These are phyloP conservation scores for Aethes cnicana DNA, from an alignment of 2,888 invertebrate species.

Conservation along the genomic window DNA sequence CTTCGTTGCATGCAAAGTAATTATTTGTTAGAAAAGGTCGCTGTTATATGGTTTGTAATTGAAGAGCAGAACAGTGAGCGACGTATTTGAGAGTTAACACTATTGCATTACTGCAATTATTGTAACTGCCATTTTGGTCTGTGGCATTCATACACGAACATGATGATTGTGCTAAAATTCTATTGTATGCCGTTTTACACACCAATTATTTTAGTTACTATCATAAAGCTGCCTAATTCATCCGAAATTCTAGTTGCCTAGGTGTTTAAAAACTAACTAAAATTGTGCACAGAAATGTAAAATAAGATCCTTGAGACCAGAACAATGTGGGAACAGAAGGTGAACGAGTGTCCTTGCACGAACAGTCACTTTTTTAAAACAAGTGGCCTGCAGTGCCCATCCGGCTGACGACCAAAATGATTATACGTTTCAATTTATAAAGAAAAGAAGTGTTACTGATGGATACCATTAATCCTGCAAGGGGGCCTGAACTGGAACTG, in stretches of 20 bases:
- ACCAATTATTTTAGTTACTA: too few relatives aligned
- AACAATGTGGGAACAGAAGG: constrained; percentile 58
- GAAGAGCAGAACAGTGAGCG: constrained; percentile 50
- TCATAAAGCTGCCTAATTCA: too few relatives aligned
- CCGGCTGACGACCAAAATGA: constrained; percentile 46
- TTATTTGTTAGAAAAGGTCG: constrained; percentile 60
- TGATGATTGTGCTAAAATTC: constrained; percentile 12
- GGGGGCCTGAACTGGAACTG: neutral
- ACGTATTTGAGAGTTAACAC: constrained; percentile 39
- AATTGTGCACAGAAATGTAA: constrained; percentile 33
- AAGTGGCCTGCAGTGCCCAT: constrained; percentile 51
- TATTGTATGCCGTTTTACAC: neutral
- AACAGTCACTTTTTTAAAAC: constrained; percentile 45
- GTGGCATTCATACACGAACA: constrained; percentile 30
- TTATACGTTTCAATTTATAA: constrained; percentile 17
- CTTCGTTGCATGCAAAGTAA: constrained; percentile 60
- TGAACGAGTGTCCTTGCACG: constrained; percentile 59
- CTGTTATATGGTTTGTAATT: constrained; percentile 50
- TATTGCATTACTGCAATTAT: constrained; percentile 42
- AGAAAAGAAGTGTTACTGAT: neutral
- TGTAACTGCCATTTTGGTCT: constrained; percentile 25
- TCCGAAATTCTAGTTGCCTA: too few relatives aligned
- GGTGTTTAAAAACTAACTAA: neutral
- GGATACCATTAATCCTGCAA: constrained; percentile 7
- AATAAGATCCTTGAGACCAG: constrained; percentile 48